Evolutionary conservation across 2,888 invertebrate genomes (phyloP).

Genomic region (Anthoptus insignis): DNA sequence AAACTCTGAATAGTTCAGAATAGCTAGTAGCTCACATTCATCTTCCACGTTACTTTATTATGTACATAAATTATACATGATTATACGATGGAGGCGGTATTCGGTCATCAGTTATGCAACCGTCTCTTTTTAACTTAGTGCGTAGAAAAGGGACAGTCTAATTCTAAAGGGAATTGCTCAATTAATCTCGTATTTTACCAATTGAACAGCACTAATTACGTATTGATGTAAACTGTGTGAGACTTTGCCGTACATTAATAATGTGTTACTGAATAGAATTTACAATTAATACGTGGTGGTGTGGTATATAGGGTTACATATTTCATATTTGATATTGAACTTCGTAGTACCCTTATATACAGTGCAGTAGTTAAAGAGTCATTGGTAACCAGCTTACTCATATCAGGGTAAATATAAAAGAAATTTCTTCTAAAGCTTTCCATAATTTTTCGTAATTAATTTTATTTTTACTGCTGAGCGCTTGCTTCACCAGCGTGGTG

Average conservation of each 20-base stretch:
- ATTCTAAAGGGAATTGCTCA: slow-evolving; percentile 16
- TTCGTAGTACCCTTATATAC: too few relatives aligned
- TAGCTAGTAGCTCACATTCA: background rate
- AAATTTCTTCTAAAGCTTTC: too few relatives aligned
- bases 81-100: slow-evolving; percentile 14
- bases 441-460: too few relatives aligned
- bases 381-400: too few relatives aligned
- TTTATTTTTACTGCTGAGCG: too few relatives aligned
- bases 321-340: too few relatives aligned
- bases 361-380: too few relatives aligned
- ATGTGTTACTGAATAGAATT: background rate
- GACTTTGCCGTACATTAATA: slow-evolving; percentile 3
- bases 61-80: slow-evolving; percentile 13
- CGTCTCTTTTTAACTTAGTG: background rate
- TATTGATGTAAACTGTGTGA: slow-evolving; percentile 2
- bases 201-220: slow-evolving; percentile 11
- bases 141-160: slow-evolving; percentile 2
- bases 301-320: background rate
- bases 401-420: too few relatives aligned
- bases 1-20: background rate
- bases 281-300: background rate
- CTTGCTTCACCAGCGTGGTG: too few relatives aligned
- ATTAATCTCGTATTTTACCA: slow-evolving; percentile 18
- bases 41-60: slow-evolving; percentile 13
- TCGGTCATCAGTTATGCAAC: slow-evolving; percentile 3